Base-by-base conservation (phyloP, 2,888 invertebrate species). In the Hoplodrina ambigua region DNA sequence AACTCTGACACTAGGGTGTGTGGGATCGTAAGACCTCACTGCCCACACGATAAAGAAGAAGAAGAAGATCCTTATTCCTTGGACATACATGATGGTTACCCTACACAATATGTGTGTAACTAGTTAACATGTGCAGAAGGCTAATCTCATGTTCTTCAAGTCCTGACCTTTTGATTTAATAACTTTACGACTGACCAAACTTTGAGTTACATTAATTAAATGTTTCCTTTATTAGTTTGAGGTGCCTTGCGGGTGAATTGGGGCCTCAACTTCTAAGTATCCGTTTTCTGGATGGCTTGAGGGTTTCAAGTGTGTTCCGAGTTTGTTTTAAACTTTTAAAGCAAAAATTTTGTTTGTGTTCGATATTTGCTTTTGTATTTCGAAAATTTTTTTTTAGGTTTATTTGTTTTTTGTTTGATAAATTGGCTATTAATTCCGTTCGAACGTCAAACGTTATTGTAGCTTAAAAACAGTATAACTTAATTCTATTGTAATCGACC, bases 131-230 rank as follows among this genome's bases (percentile, higher is more conserved):
- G 87, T 88, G 88, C 88, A 86, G 69, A 74, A 83, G 83, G 79
- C 86, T 89, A 89, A 89, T 90, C 86, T 84, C 84, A 68, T 82
- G 87, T 83, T 81, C 85, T 81, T 82, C 82, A 82, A 77, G 73
- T 72, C 78, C 85, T 84, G 85, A 85, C 87, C 87, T 88, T 84
- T 87, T 88, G 87, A 89, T 87, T 89, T 88, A 88, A 89, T 89
- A 89, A 87, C 88, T 88, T 87, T 87, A 88, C 84, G 84, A 85
- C 75, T 86, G 81, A 81, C 75, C 82, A 81, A 88, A 86, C 87
- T 86, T 78, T 71, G 81, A 80, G 82, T 87, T 83, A 83, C 81
- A 84, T 82, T 87, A 85, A 87, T 88, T 87, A 87, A 88, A 86
- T 84, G 86, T 87, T 83, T 84, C 85, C 84, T 81, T 84, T 85